Base-by-base conservation (phyloP, 2,888 invertebrate species). In the Lordiphosa andalusiaca region DNA sequence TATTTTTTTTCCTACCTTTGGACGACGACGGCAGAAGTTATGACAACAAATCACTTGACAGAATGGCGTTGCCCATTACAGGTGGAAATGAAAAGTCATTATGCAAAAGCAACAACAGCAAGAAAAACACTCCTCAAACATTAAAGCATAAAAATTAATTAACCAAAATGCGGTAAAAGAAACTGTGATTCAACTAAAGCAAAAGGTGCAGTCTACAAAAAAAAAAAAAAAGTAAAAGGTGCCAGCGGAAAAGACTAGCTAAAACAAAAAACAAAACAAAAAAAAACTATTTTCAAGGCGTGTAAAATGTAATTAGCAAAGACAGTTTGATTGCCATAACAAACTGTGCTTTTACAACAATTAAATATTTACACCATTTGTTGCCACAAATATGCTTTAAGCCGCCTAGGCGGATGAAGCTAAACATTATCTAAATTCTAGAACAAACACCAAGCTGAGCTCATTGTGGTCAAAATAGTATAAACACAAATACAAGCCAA, bases 401-500 rank as follows among this genome's bases (percentile, higher is more conserved):
- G 44, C 52, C 76, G 30, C 71, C 67, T 38, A 65, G 61, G 35
- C 36, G 19, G 10, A 1, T n/a, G 9, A 13, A 12, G 12, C 38
- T 2, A 16, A 35, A 40, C 41, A 16, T 33, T 37, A 19, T 23
- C 41, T 19, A 40, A 13, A 36, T 58, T 65, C 62, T 67, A 78
- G 67, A 78, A 72, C 65, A 80, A 71, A 69, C 50, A 67, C 44
- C 55, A 51, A 71, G 80, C 76, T 75, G 76, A 80, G 76, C 71
- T 76, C 81, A 76, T 75, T 66, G 67, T 58, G 38, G 40, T 50
- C 50, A 57, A 53, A 70, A 66, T 64, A 67, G 62, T 52, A 50
- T 72, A 60, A 25, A 25, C 25, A 25, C 7, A 53, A 1, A 65
- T 52, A 53, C 42, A 41, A 64, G 60, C 46, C 62, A 33, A 16